Base-by-base conservation (phyloP, 2,888 invertebrate species). In the Hedya salicella region DNA sequence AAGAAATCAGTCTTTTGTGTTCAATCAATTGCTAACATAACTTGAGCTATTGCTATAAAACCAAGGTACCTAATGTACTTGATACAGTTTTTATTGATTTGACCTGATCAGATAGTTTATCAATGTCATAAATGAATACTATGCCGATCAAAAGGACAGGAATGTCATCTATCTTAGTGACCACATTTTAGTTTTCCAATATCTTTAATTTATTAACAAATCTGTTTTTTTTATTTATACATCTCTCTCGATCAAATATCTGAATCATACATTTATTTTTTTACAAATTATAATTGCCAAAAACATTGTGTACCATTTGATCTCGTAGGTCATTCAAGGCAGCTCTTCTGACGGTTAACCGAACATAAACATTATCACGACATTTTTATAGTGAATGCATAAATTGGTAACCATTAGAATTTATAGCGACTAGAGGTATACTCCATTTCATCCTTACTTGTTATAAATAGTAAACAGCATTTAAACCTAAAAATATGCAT, bases 1-100 rank as follows among this genome's bases (percentile, higher is more conserved):
- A 14, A 59, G n/a, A 65, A 62, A 62, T 63, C 67, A 67, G 67
- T 67, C 67, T 67, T 67, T 17, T 62, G 49, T 57, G 62, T 59
- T 49, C 4, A 46, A 59, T 25, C 36, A 67, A 46, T 21, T 56
- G 6, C 16, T 32, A 42, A 52, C 52, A n/a, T 52, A 40, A 50
- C 30, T n/a, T 50, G 62, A 44, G 32, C 19, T 62, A 53, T 44
- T 30, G 25, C 19, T 48, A 30, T 46, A 50, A 0, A 44, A 42
- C 21, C 44, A 17, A 44, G 32, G 32, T 16, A 3, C 19, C 4
- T 42, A 40, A 14, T 42, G 30, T 13, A 25, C 42, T 42, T 11
- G 1, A 36, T 36, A 36, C 36, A 8, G 40, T 21, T 25, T 42
- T 42, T 1, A 4, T 16, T 17, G 32, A 32, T 50, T 16, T 2